Conservation (phyloP, 2,888 invertebrate genomes). For the Celastrina argiolus region DNA sequence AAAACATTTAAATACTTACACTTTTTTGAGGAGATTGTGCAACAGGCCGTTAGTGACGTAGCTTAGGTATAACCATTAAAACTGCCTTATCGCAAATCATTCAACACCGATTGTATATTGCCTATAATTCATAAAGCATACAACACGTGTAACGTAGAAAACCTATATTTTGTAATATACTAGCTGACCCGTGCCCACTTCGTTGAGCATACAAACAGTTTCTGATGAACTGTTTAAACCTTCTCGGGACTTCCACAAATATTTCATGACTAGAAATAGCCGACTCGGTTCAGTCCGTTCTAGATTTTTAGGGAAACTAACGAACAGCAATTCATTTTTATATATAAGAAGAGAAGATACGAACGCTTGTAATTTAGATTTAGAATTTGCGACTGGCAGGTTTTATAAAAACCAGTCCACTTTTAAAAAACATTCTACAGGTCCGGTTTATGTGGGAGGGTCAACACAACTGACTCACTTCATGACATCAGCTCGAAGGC, state of each 20-base stretch:
- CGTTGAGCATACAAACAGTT: too few species aligned
- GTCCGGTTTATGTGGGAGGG: slow-evolving; percentile 32
- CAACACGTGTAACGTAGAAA: neutral
- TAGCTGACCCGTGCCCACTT: too few species aligned
- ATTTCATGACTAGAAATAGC: too few species aligned
- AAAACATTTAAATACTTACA: too few species aligned
- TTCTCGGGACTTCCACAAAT: too few species aligned
- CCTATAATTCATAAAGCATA: neutral
- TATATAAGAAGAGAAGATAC: too few species aligned
- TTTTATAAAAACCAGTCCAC: neutral
- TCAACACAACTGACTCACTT: slow-evolving; percentile 29
- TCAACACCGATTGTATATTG: neutral
- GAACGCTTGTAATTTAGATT: neutral
- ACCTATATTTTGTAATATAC: too few species aligned
- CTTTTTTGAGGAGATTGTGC: too few species aligned
- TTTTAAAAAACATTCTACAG: neutral
- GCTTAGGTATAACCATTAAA: neutral
- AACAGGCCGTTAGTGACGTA: neutral
- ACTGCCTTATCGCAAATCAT: neutral
- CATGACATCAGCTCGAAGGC: slow-evolving; percentile 33
- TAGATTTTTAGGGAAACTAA: neutral
- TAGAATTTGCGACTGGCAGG: neutral
- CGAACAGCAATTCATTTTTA: too few species aligned
- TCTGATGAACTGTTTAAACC: too few species aligned
- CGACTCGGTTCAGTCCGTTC: too few species aligned